Percentiles rank a stretch among this genome's conserved stretches.
Conservation (phyloP, 2,888 invertebrate genomes). For the Chamaedrilus cognettii region DNA sequence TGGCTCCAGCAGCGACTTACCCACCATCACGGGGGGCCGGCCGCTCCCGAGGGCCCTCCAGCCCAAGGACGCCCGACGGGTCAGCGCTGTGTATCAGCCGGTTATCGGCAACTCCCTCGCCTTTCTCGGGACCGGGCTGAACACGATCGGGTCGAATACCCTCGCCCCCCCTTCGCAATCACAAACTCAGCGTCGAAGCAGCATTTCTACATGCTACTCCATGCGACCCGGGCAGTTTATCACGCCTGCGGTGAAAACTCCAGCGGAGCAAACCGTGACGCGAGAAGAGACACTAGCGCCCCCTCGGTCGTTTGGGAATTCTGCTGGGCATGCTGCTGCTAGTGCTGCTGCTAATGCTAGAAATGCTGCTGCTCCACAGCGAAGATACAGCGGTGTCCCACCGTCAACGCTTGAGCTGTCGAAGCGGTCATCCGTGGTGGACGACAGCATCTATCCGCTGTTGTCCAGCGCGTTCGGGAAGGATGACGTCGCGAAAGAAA, state of each 20-base stretch:
- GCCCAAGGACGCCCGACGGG: background rate
- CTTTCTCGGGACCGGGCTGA: background rate
- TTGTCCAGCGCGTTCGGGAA: background rate
- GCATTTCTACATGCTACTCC: background rate
- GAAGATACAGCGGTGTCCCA: background rate
- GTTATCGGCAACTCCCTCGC: background rate
- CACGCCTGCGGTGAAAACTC: no score
- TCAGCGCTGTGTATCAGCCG: background rate
- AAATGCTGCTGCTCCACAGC: background rate
- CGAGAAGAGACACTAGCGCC: background rate
- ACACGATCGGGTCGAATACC: background rate
- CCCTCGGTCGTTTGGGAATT: background rate
- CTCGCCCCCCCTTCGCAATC: no score
- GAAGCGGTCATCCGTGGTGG: background rate
- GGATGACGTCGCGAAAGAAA: no score
- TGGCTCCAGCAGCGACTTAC: background rate
- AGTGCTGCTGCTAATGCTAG: no score
- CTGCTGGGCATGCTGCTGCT: no score
- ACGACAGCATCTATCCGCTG: background rate
- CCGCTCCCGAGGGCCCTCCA: background rate
- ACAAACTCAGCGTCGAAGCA: background rate
- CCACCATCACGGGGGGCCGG: background rate
- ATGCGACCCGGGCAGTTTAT: no score
- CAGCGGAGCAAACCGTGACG: no score
- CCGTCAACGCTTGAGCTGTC: background rate